Conservation (phyloP, 1,140 invertebrate species). For the Aplysia californica region DNA sequence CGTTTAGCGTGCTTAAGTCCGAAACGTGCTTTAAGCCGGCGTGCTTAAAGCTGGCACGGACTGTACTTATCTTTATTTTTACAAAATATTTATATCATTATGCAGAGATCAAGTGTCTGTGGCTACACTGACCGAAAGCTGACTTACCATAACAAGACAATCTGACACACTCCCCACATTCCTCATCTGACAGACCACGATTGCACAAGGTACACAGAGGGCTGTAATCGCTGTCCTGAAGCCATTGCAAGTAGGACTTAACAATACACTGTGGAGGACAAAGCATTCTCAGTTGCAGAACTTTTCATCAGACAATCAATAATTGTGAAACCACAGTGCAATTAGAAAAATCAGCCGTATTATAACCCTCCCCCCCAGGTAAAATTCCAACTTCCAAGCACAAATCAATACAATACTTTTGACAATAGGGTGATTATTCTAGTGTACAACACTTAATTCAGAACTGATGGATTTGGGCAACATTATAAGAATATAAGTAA, state of each 20-base stretch:
- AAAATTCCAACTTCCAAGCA: neutral
- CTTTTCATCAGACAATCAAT: neutral
- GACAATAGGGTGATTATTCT: neutral
- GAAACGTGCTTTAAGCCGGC: too few species aligned
- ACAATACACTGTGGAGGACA: constrained; percentile 85
- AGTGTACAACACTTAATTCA: neutral
- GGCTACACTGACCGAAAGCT: too few species aligned
- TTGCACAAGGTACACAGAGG: constrained; percentile 89
- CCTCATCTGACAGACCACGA: constrained; percentile 78
- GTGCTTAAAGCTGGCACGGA: too few species aligned
- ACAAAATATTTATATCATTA: too few species aligned
- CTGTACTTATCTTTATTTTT: too few species aligned
- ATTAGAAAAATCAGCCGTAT: too few species aligned
- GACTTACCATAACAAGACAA: constrained; percentile 69
- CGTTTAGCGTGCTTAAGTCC: too few species aligned
- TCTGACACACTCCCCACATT: constrained; percentile 80
- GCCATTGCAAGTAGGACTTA: constrained; percentile 97
- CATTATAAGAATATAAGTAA: too few species aligned
- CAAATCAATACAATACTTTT: neutral
- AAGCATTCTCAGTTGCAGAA: constrained; percentile 28
- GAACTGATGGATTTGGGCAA: too few species aligned
- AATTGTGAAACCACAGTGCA: neutral
- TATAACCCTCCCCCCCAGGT: too few species aligned
- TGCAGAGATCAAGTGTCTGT: too few species aligned
- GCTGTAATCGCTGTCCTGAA: constrained; percentile 96